phyloP scores from a whole-genome alignment of 2,888 invertebrate genomes.

The Caenorhabditis panamensis region DNA sequence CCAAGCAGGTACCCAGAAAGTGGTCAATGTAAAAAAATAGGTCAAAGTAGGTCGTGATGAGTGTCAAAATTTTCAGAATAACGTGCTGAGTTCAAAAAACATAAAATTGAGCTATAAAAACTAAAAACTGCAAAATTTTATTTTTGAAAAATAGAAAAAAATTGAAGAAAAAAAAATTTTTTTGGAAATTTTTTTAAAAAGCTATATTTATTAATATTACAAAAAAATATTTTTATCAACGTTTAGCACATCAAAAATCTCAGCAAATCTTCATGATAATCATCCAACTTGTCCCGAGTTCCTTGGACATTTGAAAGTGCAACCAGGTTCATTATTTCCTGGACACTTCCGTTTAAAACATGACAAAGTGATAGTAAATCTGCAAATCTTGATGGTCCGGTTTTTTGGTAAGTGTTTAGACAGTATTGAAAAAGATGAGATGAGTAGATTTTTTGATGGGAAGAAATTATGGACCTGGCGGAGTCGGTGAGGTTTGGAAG shows the following conservation, averaged over 20 bases:
- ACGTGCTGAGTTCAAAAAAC: neutral
- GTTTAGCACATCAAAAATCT: neutral
- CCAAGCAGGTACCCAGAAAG: neutral
- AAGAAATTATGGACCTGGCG: neutral
- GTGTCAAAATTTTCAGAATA: neutral
- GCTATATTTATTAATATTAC: too few relatives aligned
- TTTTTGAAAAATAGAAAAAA: too few relatives aligned
- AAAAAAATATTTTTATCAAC: too few relatives aligned
- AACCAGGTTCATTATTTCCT: neutral
- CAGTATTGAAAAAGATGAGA: neutral
- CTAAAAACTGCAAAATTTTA: too few relatives aligned
- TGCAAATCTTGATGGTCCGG: neutral
- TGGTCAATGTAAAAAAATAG: too few relatives aligned
- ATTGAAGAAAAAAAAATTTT: too few relatives aligned
- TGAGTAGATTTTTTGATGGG: neutral
- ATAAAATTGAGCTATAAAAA: neutral
- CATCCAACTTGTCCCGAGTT: neutral
- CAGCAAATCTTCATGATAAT: neutral
- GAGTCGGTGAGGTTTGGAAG: neutral
- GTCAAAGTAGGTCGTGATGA: neutral
- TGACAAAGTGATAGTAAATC: constrained; percentile 1
- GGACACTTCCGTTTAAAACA: neutral
- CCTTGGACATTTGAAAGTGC: neutral
- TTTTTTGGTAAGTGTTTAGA: neutral
- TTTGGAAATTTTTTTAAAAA: too few relatives aligned